Evolutionary conservation across 2,888 invertebrate genomes (phyloP), one percentile per base, ranked within the genome.

Genomic region (Epirrita christyi): DNA sequence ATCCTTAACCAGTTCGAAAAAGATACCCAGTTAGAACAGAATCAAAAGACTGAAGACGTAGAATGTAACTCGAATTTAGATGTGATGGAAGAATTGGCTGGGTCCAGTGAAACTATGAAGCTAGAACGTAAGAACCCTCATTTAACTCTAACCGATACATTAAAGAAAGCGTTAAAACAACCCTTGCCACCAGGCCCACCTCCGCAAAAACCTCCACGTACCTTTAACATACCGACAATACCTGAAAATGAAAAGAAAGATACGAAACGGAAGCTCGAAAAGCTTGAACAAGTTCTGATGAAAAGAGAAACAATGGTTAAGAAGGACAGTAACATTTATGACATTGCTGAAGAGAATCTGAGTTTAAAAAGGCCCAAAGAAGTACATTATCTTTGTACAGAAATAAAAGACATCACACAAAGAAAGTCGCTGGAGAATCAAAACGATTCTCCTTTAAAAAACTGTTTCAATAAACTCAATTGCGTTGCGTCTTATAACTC

Each of bases 161-260:
- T 95, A 34, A 94, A 94, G 73, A 93, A 93, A 61, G 95, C 94
- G 13, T 81, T 95, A 42, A 94, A 94, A 73, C 93, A 94, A 65
- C 95, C 95, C 0, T 72, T 96, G 45, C 96, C 96, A 0, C 61
- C 82, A 3, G 96, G 95, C 0, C 95, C 96, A 5, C 95, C 96
- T 0, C 96, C 96, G 0, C 94, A 94, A 70, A 96, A 96, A 76
- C 96, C 96, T 1, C 96, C 96, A 0, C 82, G 96, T 62, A 93
- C 93, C 0, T 95, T 95, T 69, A 85, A 86, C 36, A 86, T 64
- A 15, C 66, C 78, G 0, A 70, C 84, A 0, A 77, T 74, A 7
- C 70, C 70, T 5, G 82, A 81, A 71, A 72, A 8, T 66, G 78
- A 80, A 14, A 84, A 82, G 37, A 88, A 85, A 59, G 94, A 94